Conservation (phyloP, 1,140 invertebrate species). For the Trichomalopsis sarcophagae region DNA sequence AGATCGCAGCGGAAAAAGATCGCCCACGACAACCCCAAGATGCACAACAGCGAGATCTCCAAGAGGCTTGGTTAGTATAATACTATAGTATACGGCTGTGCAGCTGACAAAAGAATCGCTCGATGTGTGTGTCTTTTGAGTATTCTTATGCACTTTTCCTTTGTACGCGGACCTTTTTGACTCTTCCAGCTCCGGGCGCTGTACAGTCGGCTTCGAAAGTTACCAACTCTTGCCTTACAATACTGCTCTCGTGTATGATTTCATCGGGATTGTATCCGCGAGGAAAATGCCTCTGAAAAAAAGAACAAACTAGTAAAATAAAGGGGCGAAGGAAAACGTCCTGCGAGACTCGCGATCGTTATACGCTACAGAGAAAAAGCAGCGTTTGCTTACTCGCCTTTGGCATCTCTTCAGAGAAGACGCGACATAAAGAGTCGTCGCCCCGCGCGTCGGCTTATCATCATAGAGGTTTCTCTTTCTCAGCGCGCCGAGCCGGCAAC, state of each 20-base stretch:
- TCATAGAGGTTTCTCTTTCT: slow-evolving; percentile 11
- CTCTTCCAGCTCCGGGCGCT: neutral
- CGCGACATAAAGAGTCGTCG: slow-evolving; percentile 1
- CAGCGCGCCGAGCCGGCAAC: neutral
- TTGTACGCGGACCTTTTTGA: neutral
- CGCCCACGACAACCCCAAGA: slow-evolving; percentile 97
- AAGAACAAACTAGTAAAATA: neutral
- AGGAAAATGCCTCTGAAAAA: no score
- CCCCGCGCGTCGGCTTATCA: slow-evolving; percentile 26
- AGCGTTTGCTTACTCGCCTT: neutral
- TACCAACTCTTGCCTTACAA: neutral
- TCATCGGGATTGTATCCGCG: no score
- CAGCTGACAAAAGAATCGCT: neutral
- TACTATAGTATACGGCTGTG: neutral
- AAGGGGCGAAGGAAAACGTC: neutral
- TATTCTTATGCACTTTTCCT: slow-evolving; percentile 21
- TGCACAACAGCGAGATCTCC: slow-evolving; percentile 99
- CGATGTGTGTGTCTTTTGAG: neutral
- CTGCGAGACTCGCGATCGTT: neutral
- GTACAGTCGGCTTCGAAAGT: neutral
- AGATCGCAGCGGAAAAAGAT: slow-evolving; percentile 91
- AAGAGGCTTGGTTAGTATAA: slow-evolving; percentile 88
- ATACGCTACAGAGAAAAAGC: neutral
- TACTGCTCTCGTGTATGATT: no score
- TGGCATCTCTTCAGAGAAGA: neutral